Conservation (phyloP, 2,888 invertebrate species). For the Graphium colonna region DNA sequence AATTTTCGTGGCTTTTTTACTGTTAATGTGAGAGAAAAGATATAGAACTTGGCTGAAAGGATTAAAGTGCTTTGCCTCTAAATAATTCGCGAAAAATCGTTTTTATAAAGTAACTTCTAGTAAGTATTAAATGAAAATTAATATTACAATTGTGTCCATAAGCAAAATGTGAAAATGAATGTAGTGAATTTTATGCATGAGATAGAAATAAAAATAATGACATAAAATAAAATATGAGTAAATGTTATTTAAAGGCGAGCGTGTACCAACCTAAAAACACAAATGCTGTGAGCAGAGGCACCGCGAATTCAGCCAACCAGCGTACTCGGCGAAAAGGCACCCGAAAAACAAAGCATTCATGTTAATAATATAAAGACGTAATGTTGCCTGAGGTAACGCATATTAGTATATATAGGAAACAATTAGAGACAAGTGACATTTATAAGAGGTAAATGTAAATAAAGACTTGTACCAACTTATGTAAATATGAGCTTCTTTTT, state of each 20-base stretch:
- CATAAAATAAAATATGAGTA: not conserved
- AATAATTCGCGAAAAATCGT: too few relatives aligned
- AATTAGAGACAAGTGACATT: constrained; percentile 14
- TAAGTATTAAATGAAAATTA: too few relatives aligned
- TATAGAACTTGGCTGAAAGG: too few relatives aligned
- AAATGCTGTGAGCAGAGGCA: constrained; percentile 76
- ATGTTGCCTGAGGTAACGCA: constrained; percentile 12
- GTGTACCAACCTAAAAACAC: constrained; percentile 75
- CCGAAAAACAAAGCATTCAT: constrained; percentile 70
- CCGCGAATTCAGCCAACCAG: constrained; percentile 63
- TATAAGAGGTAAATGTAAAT: not conserved
- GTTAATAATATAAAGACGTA: constrained; percentile 53
- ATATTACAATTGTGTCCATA: too few relatives aligned
- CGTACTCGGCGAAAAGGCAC: constrained; percentile 54
- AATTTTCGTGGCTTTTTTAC: too few relatives aligned
- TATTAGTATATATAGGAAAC: constrained; percentile 29
- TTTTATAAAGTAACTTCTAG: too few relatives aligned
- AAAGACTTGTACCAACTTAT: too few relatives aligned
- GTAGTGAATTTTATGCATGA: too few relatives aligned
- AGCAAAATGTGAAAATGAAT: too few relatives aligned
- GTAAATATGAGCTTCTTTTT: too few relatives aligned
- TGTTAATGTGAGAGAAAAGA: too few relatives aligned
- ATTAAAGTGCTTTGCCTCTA: too few relatives aligned
- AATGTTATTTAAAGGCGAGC: constrained; percentile 49
- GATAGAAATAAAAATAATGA: not conserved